Evolutionary conservation across 2,888 invertebrate species (phyloP).

Genomic region (Strigamia crassipes): DNA sequence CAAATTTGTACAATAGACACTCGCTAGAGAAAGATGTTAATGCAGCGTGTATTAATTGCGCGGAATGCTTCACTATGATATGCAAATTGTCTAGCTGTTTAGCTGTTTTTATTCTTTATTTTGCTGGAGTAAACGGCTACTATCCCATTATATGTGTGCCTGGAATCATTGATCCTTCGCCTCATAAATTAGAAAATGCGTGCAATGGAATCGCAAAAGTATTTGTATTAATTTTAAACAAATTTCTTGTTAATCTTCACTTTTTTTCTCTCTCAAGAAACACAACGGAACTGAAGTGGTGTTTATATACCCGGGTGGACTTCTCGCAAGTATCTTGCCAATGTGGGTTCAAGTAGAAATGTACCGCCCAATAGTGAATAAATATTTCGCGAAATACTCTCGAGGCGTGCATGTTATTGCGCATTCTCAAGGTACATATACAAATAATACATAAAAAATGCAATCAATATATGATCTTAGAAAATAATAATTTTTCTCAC

Average conservation of each 20-base stretch:
- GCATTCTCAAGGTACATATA: not conserved
- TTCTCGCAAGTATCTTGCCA: not conserved
- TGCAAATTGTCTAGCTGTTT: too few species aligned
- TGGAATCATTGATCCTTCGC: not conserved
- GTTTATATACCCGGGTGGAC: not conserved
- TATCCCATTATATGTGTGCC: not conserved
- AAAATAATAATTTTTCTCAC: too few species aligned
- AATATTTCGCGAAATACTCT: not conserved
- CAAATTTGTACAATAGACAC: too few species aligned
- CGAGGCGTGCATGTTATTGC: not conserved
- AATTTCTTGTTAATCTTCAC: not conserved
- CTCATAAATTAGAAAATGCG: not conserved
- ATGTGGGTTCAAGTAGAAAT: not conserved
- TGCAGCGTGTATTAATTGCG: too few species aligned
- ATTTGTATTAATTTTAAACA: not conserved
- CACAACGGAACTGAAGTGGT: not conserved
- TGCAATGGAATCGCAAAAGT: not conserved
- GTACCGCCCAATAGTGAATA: not conserved
- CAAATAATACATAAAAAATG: too few species aligned
- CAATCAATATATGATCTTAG: too few species aligned
- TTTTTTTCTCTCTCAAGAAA: not conserved
- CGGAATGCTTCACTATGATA: too few species aligned
- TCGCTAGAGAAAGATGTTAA: too few species aligned
- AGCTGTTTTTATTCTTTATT: too few species aligned
- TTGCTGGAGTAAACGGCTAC: not conserved